Base-by-base conservation (phyloP, 2,113 vertebrate species). In the Planiliza haematocheilus region DNA sequence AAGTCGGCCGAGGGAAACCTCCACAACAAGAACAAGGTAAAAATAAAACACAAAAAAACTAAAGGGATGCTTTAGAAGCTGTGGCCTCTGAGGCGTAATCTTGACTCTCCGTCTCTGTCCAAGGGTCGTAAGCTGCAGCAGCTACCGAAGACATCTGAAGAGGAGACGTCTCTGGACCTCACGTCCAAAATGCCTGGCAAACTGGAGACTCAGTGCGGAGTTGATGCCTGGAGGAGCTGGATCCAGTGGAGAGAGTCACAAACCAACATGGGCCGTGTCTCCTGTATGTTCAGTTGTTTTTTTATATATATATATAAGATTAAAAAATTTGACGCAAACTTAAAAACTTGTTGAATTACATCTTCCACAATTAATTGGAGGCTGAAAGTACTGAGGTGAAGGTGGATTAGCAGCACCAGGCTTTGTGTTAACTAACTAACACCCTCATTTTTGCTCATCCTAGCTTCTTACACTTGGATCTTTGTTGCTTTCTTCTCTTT, bases 191-290 rank as follows among this genome's bases (percentile, higher is more conserved):
- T 36, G 8, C n/a, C 30, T 72, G 90, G 88, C 0, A 94, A 90
- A 41, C 77, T 97, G 0, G 94, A 95, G 56, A 94, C 94, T 24
- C 94, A 93, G 84, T 94, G 95, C 0, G 97, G 97, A 10, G 93
- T 96, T 7, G 95, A 96, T 0, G 95, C 96, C 58, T 99, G 96
- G 97, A 97, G 93, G 92, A 94, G 94, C 81, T 99, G 97, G 97
- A 94, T 96, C 78, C 94, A 94, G 12, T 95, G 95, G 95, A 96
- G 96, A 84, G 94, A 95, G 0, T 74, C 92, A 0, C 95, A 95
- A 86, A 94, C 95, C 57, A 89, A 94, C 1, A 84, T 94, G 74
- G 94, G 93, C 83, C 93, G 36, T 85, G 92, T 74, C 88, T 95
- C 89, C 77, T 72, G 92, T 93, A 79, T 59, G 92, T 86, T 64